A percentile compares a stretch with the other conserved stretches of the same genome.
phyloP scores from a whole-genome alignment of 2,888 invertebrate genomes.

The Ennomos erosarius region DNA sequence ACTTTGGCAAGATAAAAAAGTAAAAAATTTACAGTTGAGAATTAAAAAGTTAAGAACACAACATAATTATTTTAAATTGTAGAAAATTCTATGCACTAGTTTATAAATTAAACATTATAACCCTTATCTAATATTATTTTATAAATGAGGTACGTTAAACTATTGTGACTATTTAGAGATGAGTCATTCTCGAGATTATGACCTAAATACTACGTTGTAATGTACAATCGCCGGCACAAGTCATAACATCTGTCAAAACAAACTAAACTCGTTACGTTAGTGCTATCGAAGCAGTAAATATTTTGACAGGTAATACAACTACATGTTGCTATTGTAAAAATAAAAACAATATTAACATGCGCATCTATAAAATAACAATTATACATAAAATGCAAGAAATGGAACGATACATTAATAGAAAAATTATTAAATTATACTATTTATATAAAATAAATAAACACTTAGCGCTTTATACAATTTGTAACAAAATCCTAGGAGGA shows the following conservation, averaged over 20 bases:
- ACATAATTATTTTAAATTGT: slow-evolving; percentile 46
- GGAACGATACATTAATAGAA: slow-evolving; percentile 73
- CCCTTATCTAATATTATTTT: slow-evolving; percentile 72
- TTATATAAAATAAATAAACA: slow-evolving; percentile 71
- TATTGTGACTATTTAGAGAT: slow-evolving; percentile 77
- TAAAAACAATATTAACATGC: slow-evolving; percentile 73
- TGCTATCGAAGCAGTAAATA: slow-evolving; percentile 29
- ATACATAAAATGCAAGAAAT: slow-evolving; percentile 81
- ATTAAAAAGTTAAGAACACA: slow-evolving; percentile 48
- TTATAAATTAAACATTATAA: slow-evolving; percentile 69
- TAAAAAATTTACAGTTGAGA: slow-evolving; percentile 50
- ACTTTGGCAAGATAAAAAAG: slow-evolving; percentile 77
- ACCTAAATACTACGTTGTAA: slow-evolving; percentile 58
- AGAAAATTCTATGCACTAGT: slow-evolving; percentile 58
- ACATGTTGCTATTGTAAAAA: slow-evolving; percentile 41
- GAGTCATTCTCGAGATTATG: slow-evolving; percentile 52
- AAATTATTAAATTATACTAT: slow-evolving; percentile 60
- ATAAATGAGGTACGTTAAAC: slow-evolving; percentile 84
- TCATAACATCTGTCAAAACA: slow-evolving; percentile 42
- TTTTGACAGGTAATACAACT: slow-evolving; percentile 40
- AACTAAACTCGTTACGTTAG: slow-evolving; percentile 24
- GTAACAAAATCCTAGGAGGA: slow-evolving; percentile 80
- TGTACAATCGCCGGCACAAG: slow-evolving; percentile 48
- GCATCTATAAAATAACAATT: slow-evolving; percentile 80
- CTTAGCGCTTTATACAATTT: slow-evolving; percentile 61